Percentiles rank a stretch among this genome's conserved stretches.
These are phyloP conservation scores for Venturia canescens DNA, from an alignment of 1,140 invertebrate species.

Conservation along the genomic window DNA sequence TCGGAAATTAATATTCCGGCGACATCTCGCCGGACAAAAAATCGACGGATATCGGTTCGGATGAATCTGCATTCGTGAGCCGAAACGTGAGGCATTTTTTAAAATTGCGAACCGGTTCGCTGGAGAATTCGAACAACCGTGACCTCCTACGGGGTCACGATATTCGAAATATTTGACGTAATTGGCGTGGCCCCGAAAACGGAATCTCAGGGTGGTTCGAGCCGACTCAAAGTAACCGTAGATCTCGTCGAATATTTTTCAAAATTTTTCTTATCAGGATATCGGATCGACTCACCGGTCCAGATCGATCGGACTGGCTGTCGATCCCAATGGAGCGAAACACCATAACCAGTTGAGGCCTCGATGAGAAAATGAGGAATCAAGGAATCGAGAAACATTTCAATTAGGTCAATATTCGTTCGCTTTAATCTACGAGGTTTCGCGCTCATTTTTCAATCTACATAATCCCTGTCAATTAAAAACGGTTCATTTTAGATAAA, in stretches of 20 bases:
- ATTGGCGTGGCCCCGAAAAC: constrained; percentile 7
- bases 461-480: no score
- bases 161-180: constrained; percentile 3
- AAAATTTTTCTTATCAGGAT: constrained; percentile 11
- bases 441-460: no score
- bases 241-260: not conserved
- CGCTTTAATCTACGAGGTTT: no score
- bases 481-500: no score
- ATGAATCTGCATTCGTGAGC: not conserved
- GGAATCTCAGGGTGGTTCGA: not conserved
- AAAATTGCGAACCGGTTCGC: not conserved
- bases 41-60: not conserved
- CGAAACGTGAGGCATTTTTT: not conserved
- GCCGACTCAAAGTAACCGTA: not conserved
- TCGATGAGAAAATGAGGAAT: no score
- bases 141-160: not conserved
- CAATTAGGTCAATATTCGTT: no score
- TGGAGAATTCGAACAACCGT: not conserved
- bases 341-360: no score
- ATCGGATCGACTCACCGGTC: not conserved
- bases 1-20: not conserved
- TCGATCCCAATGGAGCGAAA: no score
- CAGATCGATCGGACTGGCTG: no score
- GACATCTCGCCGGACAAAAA: not conserved
- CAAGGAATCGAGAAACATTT: no score